These are phyloP conservation scores for Apodemus sylvaticus DNA, from an alignment of 2,113 vertebrate species.

Conservation along the genomic window DNA sequence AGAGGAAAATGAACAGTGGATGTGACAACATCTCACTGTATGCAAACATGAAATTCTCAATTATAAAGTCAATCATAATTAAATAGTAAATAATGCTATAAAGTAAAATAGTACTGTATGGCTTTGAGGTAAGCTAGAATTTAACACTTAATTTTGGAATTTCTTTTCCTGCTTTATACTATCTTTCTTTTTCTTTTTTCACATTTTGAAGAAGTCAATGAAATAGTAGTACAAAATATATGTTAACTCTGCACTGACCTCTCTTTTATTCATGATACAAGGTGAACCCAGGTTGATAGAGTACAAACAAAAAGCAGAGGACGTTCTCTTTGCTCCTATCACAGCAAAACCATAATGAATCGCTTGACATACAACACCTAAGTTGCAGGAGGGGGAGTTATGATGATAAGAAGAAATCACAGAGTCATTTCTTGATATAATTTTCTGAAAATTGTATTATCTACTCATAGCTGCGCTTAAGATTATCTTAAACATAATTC, in stretches of 20 bases:
- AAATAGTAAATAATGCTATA: constrained; percentile 1
- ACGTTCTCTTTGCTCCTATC: background rate
- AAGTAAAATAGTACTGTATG: background rate
- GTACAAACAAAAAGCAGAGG: background rate
- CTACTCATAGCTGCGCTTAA: constrained; percentile 49
- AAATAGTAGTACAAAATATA: background rate
- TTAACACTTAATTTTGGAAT: background rate
- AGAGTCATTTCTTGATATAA: constrained; percentile 49
- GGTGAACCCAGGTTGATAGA: background rate
- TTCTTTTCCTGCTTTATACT: background rate
- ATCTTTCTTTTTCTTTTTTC: background rate
- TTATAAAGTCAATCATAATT: background rate
- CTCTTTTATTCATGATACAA: background rate
- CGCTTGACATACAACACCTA: background rate
- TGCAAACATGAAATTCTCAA: background rate
- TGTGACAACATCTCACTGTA: background rate
- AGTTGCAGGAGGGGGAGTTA: background rate
- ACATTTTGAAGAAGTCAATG: background rate
- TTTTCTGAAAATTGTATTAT: constrained; percentile 46
- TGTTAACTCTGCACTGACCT: background rate
- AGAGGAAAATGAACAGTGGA: background rate
- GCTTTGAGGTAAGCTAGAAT: background rate
- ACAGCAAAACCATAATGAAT: background rate
- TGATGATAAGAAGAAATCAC: constrained; percentile 43
- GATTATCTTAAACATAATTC: constrained; percentile 47